Conservation (phyloP, 2,888 invertebrate genomes). For the Melinopterus prodromus region DNA sequence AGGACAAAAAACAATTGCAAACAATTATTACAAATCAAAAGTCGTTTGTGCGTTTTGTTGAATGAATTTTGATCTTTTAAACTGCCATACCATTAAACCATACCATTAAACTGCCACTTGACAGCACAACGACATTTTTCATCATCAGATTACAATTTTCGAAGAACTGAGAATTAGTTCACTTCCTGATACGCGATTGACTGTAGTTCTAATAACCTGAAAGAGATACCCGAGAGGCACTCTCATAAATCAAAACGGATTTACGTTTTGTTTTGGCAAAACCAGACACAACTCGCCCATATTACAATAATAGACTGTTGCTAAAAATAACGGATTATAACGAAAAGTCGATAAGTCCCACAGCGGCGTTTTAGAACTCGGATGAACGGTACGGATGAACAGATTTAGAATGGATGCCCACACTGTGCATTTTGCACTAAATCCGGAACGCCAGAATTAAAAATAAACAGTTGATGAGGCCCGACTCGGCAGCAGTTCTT, state of each 20-base stretch:
- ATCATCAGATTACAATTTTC: no score
- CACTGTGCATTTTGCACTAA: constrained; percentile 29
- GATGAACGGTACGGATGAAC: not conserved
- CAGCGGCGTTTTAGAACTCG: constrained; percentile 13
- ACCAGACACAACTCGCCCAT: constrained; percentile 24
- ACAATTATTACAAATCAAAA: no score
- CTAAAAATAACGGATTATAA: constrained; percentile 26
- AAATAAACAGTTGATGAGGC: constrained; percentile 27
- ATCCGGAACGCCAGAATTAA: constrained; percentile 30
- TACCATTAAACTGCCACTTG: no score
- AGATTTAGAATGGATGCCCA: constrained; percentile 27
- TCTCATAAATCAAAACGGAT: constrained; percentile 8
- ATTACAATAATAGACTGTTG: constrained; percentile 29
- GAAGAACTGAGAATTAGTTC: no score
- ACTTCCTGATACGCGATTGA: no score
- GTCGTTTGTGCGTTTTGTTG: no score
- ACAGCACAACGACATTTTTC: no score
- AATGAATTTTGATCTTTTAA: no score
- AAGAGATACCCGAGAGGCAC: no score
- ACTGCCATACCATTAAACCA: no score
- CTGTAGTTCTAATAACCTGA: no score
- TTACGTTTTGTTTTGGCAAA: constrained; percentile 33
- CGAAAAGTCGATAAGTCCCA: constrained; percentile 18
- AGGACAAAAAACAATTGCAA: no score
- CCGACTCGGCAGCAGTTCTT: constrained; percentile 13